Percentiles rank a stretch among this genome's conserved stretches.
Conservation (phyloP, 1,140 invertebrate genomes). For the Cheumatopsyche charites region DNA sequence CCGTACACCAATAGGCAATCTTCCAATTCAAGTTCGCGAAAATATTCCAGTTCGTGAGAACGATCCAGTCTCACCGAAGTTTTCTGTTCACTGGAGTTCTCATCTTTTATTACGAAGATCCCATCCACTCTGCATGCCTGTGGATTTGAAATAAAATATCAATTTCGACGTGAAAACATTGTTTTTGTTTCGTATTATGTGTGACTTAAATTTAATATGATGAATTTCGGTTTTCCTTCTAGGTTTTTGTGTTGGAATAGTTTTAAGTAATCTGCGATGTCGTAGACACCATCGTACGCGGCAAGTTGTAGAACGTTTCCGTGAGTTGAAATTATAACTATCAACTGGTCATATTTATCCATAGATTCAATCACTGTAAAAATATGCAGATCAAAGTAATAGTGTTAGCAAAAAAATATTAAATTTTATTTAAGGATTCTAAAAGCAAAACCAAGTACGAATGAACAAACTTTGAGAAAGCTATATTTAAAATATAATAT, state of each 20-base stretch:
- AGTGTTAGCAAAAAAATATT: too few species aligned
- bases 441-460: too few species aligned
- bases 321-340: slow-evolving; percentile 3
- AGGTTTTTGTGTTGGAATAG: not conserved
- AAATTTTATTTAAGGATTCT: too few species aligned
- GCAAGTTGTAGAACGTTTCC: not conserved
- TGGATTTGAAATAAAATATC: not conserved
- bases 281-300: not conserved
- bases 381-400: not conserved
- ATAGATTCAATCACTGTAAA: not conserved
- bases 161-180: not conserved
- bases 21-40: not conserved
- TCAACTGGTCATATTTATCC: not conserved
- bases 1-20: not conserved
- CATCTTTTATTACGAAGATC: too few species aligned
- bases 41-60: too few species aligned
- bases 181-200: not conserved
- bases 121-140: not conserved
- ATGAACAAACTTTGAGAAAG: too few species aligned
- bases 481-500: too few species aligned
- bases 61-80: too few species aligned
- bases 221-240: slow-evolving; percentile 9
- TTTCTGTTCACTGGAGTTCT: not conserved
- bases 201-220: not conserved
- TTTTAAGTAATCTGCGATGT: not conserved